phyloP scores from a whole-genome alignment of 1,140 invertebrate species.

The Scaptodrosophila lebanonensis region DNA sequence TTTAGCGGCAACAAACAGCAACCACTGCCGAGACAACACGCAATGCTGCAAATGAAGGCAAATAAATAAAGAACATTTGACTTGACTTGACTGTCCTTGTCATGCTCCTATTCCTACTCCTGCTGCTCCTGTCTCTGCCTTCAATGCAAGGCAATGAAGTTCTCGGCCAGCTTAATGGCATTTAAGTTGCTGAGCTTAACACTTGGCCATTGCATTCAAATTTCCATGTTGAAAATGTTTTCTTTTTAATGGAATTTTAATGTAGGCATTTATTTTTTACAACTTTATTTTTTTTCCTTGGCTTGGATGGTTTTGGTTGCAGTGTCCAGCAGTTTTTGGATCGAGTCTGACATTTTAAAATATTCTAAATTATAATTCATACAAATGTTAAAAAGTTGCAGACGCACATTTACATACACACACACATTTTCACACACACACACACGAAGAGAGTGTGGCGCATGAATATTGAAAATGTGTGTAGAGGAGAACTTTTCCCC shows the following conservation, averaged over 20 bases:
- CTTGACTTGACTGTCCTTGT: too few relatives aligned
- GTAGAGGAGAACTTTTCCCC: constrained; percentile 13
- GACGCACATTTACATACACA: constrained; percentile 55
- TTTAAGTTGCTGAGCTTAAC: neutral
- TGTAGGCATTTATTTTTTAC: constrained; percentile 47
- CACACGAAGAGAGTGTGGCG: constrained; percentile 12
- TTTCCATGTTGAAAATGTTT: constrained; percentile 17
- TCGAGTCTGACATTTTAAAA: constrained; percentile 6
- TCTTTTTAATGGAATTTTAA: constrained; percentile 72
- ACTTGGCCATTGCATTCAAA: constrained; percentile 9
- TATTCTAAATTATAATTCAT: constrained; percentile 73
- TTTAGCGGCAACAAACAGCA: constrained; percentile 25
- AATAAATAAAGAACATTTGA: neutral
- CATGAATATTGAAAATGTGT: constrained; percentile 71
- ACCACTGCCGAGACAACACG: too few relatives aligned
- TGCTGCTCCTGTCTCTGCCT: too few relatives aligned
- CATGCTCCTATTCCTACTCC: too few relatives aligned
- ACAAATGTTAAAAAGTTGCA: constrained; percentile 69
- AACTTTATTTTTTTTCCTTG: neutral
- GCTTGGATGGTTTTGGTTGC: too few relatives aligned
- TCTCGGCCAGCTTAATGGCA: too few relatives aligned
- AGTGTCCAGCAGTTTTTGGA: neutral
- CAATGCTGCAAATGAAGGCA: too few relatives aligned
- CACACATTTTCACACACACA: constrained; percentile 14
- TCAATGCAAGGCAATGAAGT: too few relatives aligned